Base-by-base conservation (phyloP, 2,113 vertebrate species). In the Oryctolagus cuniculus region DNA sequence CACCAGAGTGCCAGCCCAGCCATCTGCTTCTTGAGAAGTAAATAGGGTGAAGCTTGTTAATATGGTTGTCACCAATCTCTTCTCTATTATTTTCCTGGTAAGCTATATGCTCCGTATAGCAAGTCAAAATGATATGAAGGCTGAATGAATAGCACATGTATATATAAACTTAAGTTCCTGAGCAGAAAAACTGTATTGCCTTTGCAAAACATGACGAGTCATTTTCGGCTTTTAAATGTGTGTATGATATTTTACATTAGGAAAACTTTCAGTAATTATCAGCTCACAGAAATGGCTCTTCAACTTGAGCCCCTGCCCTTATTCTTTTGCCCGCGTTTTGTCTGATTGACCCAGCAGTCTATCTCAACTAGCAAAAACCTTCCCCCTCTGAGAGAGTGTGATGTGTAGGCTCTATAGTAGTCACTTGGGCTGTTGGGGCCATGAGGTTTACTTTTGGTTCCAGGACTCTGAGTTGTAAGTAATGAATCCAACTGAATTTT, bases 61-160 rank as follows among this genome's bases (percentile, higher is more conserved):
- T 51, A 31, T 5, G 8, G 21, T 27, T 86, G 24, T 75, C 51
- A 58, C 66, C 63, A 55, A 67, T 83, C 67, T 86, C 92, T 89
- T 86, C 55, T 27, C 22, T 85, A 27, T 90, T 72, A 70, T 67
- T 77, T 63, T 85, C 53, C 34, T 89, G 79, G 16, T 81, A 96
- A 93, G 19, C 38, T 49, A 10, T 11, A n/a, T 86, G 24, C 61
- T 86, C 74, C 81, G n/a, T 74, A 79, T 69, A 74, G 78, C 63
- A 93, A 93, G 49, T 61, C 64, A 93, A 73, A 75, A 77, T 51
- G 53, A 55, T 64, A 75, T 27, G 55, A 91, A 91, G 61, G 21
- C 31, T 87, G 17, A 87, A 66, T 38, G 13, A 89, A 67, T 21
- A 69, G 31, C 73, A 8, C 51, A 58, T 36, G 2, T 72, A 24